Conservation (phyloP, 2,888 invertebrate genomes). For the Aleiodes alternator region DNA sequence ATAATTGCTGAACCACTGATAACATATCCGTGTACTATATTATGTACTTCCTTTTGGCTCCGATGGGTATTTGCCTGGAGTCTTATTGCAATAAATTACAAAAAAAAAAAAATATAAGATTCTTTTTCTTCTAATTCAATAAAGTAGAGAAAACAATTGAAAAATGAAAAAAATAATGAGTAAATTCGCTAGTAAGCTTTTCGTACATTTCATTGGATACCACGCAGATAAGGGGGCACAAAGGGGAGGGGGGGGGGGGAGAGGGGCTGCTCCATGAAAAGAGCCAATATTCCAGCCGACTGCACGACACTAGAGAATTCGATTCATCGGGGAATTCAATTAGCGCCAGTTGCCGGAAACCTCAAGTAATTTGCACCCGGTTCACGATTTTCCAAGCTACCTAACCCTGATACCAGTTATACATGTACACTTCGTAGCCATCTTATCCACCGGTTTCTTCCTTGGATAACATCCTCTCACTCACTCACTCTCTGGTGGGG, state of each 20-base stretch:
- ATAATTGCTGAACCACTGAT: too few species aligned
- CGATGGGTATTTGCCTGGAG: too few species aligned
- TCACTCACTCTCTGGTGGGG: too few species aligned
- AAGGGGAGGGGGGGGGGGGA: too few species aligned
- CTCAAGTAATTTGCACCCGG: conserved; percentile 70
- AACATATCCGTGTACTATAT: too few species aligned
- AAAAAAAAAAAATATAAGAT: too few species aligned
- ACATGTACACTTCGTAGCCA: conserved; percentile 17
- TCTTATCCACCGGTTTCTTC: conserved; percentile 28
- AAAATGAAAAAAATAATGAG: neutral
- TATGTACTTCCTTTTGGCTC: too few species aligned
- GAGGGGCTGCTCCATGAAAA: conserved; percentile 59
- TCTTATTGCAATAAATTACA: too few species aligned
- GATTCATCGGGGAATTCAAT: conserved; percentile 73
- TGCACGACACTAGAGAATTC: conserved; percentile 64
- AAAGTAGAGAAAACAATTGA: too few species aligned
- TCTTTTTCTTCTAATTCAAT: too few species aligned
- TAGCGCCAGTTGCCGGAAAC: conserved; percentile 73
- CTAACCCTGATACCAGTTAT: conserved; percentile 20
- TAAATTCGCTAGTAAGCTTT: neutral
- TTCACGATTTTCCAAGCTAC: conserved; percentile 29
- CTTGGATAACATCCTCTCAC: conserved; percentile 3
- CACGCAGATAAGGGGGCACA: neutral
- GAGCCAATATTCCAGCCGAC: conserved; percentile 69
- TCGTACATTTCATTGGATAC: conserved; percentile 15